Evolutionary conservation across 2,888 invertebrate species (phyloP).

Genomic region (Caenorhabditis macrosperma): DNA sequence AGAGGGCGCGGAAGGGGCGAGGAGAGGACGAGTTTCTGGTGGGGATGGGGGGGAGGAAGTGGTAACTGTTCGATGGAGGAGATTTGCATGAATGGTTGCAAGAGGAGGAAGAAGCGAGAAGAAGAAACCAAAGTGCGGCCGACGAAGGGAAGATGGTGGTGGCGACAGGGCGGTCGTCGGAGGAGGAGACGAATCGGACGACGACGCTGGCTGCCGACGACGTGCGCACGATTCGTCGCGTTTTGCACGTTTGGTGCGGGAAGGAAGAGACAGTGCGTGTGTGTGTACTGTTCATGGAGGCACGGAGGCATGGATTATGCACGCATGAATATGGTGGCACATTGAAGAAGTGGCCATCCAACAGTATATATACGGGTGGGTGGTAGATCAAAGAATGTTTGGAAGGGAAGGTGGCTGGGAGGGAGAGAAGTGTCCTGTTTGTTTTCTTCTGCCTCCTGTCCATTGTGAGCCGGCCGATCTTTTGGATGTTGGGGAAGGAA

Average conservation of each 20-base stretch:
- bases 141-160: constrained; percentile 21
- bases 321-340: not conserved
- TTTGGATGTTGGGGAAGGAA: not conserved
- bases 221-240: constrained; percentile 52
- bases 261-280: too few relatives aligned
- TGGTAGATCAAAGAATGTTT: too few relatives aligned
- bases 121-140: not conserved
- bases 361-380: too few relatives aligned
- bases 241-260: constrained; percentile 46
- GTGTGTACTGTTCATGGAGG: constrained; percentile 29
- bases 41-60: not conserved
- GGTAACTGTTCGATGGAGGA: not conserved
- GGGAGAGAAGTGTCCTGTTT: not conserved
- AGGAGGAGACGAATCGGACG: constrained; percentile 27
- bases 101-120: not conserved
- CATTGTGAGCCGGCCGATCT: not conserved
- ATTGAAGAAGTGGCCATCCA: too few relatives aligned
- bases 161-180: constrained; percentile 42
- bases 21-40: not conserved
- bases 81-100: not conserved
- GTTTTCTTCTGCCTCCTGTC: not conserved
- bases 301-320: constrained; percentile 1
- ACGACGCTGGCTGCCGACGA: too few relatives aligned
- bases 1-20: too few relatives aligned
- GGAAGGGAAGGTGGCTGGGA: not conserved